phyloP scores from a whole-genome alignment of 2,888 invertebrate genomes.

The Tiliacea aurago region DNA sequence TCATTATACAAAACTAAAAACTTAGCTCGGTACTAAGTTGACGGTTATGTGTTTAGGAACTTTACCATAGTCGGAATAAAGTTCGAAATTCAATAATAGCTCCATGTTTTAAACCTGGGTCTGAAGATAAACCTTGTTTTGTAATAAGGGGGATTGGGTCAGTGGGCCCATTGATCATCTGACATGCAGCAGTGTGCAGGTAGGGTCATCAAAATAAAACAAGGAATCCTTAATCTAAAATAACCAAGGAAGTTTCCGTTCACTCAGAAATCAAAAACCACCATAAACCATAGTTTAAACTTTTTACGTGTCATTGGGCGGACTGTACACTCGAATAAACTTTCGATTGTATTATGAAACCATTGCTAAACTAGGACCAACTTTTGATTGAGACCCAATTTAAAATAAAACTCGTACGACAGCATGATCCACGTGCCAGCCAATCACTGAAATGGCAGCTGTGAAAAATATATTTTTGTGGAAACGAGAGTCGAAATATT shows the following conservation, averaged over 20 bases:
- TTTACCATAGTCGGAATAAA: no score
- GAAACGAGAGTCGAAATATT: not conserved
- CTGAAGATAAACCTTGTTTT: no score
- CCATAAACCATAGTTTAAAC: not conserved
- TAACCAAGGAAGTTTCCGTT: not conserved
- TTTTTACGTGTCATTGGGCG: slow-evolving; percentile 42
- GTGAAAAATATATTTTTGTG: slow-evolving; percentile 7
- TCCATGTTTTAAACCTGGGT: no score
- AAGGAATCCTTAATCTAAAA: not conserved
- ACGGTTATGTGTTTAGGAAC: no score
- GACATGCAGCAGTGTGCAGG: not conserved
- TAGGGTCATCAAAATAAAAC: not conserved
- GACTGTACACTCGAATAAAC: slow-evolving; percentile 33
- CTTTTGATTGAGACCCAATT: slow-evolving; percentile 60
- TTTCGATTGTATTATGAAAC: slow-evolving; percentile 49
- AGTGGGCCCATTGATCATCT: not conserved
- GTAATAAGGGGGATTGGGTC: no score
- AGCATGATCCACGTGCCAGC: slow-evolving; percentile 15
- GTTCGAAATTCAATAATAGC: no score
- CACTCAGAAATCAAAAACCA: not conserved
- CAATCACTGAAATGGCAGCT: slow-evolving; percentile 12
- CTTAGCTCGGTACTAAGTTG: no score
- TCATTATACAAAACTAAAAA: no score
- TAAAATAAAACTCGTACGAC: slow-evolving; percentile 54
- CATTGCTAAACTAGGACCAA: slow-evolving; percentile 50